Base-by-base conservation (phyloP, 2,797 vertebrate species). In the Atherinosoma microstoma region DNA sequence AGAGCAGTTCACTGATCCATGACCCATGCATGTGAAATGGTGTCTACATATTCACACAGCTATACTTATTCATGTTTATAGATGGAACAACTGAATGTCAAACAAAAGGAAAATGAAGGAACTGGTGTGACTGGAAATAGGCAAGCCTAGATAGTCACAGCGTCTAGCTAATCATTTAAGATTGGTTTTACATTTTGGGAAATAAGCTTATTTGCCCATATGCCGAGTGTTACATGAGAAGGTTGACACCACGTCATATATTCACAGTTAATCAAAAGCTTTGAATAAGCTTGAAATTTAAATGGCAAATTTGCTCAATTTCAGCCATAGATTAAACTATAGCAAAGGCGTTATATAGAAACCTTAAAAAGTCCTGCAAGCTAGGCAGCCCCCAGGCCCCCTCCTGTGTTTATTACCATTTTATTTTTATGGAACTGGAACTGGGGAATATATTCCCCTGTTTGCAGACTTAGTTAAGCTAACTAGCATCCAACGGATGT, bases 1-100 rank as follows among this genome's bases (percentile, higher is more conserved):
- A 15, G 49, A 58, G 51, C 34, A 58, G 47, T 3, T 66, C 57
- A 30, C 51, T 73, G 84, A 80, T 83, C 60, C 67, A 54, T 63
- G 36, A 70, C 66, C 66, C 38, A 47, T 59, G 58, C 82, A 81
- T 87, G 80, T 82, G 76, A 85, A 89, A 80, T 53, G 32, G 40
- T 74, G 80, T 77, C 73, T 65, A 57, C 63, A 80, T 76, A 78
- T 84, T 88, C 70, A 67, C 85, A 68, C 66, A 11, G 63, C 70
- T 69, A 62, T 27, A 71, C 63, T 87, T 49, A 79, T 74, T 85
- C 74, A 13, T 80, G 74, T 69, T 73, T 27, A 30, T 13, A 66
- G 72, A 87, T 76, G 49, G 56, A 66, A 56, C 64, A 63, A 36
- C 63, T 8, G 42, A 62, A 24, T 18, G 64, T 22, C 58, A 20